These are phyloP conservation scores for Stenichneumon culpator DNA, from an alignment of 2,888 invertebrate genomes.

Conservation along the genomic window DNA sequence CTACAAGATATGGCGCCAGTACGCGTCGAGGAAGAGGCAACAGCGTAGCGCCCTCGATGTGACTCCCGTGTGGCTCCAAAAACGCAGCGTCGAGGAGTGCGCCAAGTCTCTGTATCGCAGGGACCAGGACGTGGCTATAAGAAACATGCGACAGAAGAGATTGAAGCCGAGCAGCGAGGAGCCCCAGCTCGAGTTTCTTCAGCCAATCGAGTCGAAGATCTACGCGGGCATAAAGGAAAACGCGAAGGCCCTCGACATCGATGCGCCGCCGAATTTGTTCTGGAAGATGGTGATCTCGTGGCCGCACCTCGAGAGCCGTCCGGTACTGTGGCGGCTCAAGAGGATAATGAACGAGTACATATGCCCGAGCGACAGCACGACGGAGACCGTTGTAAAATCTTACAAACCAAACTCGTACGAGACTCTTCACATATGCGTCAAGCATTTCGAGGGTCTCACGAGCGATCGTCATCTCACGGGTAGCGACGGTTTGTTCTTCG, in stretches of 20 bases:
- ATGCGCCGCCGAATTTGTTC: constrained; percentile 85
- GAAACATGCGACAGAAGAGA: constrained; percentile 84
- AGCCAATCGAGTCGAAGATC: constrained; percentile 86
- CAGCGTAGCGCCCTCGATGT: constrained; percentile 86
- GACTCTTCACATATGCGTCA: constrained; percentile 80
- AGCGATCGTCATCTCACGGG: constrained; percentile 76
- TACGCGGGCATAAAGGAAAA: constrained; percentile 86
- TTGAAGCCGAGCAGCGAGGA: constrained; percentile 69
- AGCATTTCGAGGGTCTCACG: constrained; percentile 78
- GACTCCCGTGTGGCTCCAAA: constrained; percentile 87
- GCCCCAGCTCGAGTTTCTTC: constrained; percentile 60
- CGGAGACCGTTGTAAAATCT: constrained; percentile 78
- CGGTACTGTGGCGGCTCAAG: constrained; percentile 85
- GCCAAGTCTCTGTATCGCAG: constrained; percentile 85
- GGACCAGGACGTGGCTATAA: constrained; percentile 85
- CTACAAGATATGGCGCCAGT: constrained; percentile 85
- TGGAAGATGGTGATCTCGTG: constrained; percentile 89
- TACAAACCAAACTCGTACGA: constrained; percentile 79
- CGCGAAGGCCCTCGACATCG: constrained; percentile 84
- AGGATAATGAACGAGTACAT: constrained; percentile 86
- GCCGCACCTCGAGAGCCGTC: constrained; percentile 86
- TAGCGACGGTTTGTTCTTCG: constrained; percentile 80
- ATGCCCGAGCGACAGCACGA: constrained; percentile 81
- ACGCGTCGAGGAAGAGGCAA: constrained; percentile 82
- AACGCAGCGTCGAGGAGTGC: constrained; percentile 82